Evolutionary conservation across 2,888 invertebrate species (phyloP).

Genomic region (Zonitis immaculata): DNA sequence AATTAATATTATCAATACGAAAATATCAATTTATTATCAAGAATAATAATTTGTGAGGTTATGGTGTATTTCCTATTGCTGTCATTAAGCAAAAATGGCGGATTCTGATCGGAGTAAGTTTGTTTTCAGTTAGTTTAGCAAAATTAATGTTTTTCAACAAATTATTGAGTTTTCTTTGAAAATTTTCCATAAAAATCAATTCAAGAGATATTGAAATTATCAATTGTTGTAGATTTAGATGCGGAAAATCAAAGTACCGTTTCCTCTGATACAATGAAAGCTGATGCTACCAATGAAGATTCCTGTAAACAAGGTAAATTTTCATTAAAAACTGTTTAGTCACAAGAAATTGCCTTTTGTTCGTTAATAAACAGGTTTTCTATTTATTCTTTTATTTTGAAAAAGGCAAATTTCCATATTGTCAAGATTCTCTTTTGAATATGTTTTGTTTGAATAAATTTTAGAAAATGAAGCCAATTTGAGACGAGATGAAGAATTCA

Average conservation of each 20-base stretch:
- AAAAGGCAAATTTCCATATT: too few relatives aligned
- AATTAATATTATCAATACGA: too few relatives aligned
- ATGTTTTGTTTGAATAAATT: conserved; percentile 20
- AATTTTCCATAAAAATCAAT: conserved; percentile 4
- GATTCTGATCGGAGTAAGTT: conserved; percentile 34
- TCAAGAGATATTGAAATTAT: too few relatives aligned
- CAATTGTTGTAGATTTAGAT: conserved; percentile 21
- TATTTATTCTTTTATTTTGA: too few relatives aligned
- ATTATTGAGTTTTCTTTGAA: conserved; percentile 10
- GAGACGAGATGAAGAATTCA: conserved; percentile 30
- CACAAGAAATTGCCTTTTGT: neutral
- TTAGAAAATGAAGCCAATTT: conserved; percentile 35
- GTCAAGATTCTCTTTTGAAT: neutral
- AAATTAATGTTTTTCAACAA: neutral
- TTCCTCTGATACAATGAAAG: conserved; percentile 37
- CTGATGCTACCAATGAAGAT: conserved; percentile 40
- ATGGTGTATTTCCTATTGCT: neutral
- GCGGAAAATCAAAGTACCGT: conserved; percentile 7
- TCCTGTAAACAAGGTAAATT: conserved; percentile 35
- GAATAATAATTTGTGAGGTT: neutral
- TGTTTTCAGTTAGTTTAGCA: conserved; percentile 15
- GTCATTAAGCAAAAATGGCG: conserved; percentile 30
- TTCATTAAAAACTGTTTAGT: neutral
- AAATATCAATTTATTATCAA: neutral
- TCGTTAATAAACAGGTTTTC: neutral